Evolutionary conservation across 2,888 invertebrate species (phyloP).

Genomic region (Lasioglossum calceatum): DNA sequence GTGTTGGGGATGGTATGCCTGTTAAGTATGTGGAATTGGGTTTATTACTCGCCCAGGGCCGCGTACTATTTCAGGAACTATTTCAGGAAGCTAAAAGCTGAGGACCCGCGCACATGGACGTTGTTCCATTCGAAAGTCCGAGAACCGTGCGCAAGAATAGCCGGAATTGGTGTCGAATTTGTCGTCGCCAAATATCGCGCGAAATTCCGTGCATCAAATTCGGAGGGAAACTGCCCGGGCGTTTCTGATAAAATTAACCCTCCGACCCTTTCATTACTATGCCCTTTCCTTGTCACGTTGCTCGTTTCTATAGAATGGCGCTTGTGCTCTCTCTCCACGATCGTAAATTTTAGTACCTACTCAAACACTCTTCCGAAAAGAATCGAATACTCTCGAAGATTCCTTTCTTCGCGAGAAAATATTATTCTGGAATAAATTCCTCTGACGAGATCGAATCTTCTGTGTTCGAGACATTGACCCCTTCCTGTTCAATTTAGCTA

Average conservation of each 20-base stretch:
- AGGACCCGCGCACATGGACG: constrained; percentile 39
- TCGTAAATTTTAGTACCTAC: constrained; percentile 2
- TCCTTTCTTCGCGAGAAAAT: not conserved
- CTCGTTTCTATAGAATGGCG: not conserved
- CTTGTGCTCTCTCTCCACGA: not conserved
- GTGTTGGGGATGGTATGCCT: constrained; percentile 61
- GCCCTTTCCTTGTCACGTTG: not conserved
- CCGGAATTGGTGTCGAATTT: constrained; percentile 58
- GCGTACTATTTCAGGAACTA: constrained; percentile 71
- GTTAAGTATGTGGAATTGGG: constrained; percentile 73
- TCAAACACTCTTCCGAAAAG: constrained; percentile 2
- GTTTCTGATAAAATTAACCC: constrained; percentile 52
- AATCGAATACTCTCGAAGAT: not conserved
- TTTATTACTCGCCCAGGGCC: constrained; percentile 69
- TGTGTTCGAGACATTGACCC: not conserved
- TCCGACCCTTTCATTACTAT: not conserved
- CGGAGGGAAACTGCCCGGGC: constrained; percentile 24
- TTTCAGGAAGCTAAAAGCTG: constrained; percentile 68
- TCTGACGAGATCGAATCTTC: not conserved
- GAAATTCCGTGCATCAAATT: constrained; percentile 52
- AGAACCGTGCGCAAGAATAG: constrained; percentile 41
- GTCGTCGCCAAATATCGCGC: constrained; percentile 56
- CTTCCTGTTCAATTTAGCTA: not conserved
- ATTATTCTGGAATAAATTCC: not conserved
- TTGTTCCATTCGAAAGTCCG: constrained; percentile 62